These are phyloP conservation scores for Neoascia interrupta DNA, from an alignment of 2,888 invertebrate genomes.

Conservation along the genomic window DNA sequence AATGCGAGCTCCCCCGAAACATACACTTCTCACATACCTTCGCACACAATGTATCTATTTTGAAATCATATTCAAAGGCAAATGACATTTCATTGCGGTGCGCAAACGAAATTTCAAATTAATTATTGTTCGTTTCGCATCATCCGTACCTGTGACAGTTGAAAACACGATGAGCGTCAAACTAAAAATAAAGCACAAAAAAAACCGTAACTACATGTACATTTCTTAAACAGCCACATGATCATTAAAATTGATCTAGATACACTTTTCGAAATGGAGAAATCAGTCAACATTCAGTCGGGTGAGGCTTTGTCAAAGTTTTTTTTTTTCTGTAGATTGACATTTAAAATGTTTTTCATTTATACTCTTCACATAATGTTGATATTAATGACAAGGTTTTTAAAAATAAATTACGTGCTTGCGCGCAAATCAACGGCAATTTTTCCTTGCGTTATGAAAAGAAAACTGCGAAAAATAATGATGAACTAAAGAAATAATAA, in stretches of 20 bases:
- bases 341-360: slow-evolving; percentile 42
- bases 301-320: slow-evolving; percentile 20
- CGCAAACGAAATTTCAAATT: slow-evolving; percentile 66
- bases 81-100: slow-evolving; percentile 66
- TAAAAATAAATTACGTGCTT: slow-evolving; percentile 44
- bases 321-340: slow-evolving; percentile 44
- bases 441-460: too few relatives aligned
- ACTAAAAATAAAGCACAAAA: slow-evolving; percentile 64
- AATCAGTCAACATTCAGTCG: slow-evolving; percentile 56
- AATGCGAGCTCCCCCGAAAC: slow-evolving; percentile 42
- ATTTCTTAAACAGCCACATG: slow-evolving; percentile 28
- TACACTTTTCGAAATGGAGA: slow-evolving; percentile 45
- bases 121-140: slow-evolving; percentile 70
- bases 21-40: too few relatives aligned
- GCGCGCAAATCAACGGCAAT: slow-evolving; percentile 1
- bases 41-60: slow-evolving; percentile 59
- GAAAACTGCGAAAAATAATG: too few relatives aligned
- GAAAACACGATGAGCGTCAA: slow-evolving; percentile 54
- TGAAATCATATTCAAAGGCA: slow-evolving; percentile 64
- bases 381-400: slow-evolving; percentile 41
- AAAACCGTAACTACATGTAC: slow-evolving; percentile 20
- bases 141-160: slow-evolving; percentile 67
- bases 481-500: too few relatives aligned
- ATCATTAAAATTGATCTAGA: slow-evolving; percentile 67
- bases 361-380: slow-evolving; percentile 31